Percentiles rank a stretch among this genome's conserved stretches.
Conservation (phyloP, 2,113 vertebrate genomes). For the Rynchops niger region DNA sequence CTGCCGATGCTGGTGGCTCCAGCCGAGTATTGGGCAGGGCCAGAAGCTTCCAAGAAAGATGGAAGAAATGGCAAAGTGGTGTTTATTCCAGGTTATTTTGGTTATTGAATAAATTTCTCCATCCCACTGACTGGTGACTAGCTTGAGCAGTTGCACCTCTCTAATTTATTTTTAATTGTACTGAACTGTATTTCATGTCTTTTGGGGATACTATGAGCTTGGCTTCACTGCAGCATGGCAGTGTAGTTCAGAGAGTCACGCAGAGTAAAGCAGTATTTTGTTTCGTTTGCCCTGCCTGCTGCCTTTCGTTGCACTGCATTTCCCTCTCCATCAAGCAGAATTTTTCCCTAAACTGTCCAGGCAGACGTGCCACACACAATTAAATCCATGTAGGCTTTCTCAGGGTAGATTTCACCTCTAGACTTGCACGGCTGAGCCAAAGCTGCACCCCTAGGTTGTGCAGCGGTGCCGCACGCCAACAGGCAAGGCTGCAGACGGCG, state of each 20-base stretch:
- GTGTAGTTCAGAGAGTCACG: not conserved
- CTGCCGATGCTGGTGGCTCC: not conserved
- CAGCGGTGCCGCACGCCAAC: accelerated
- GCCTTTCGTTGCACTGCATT: not conserved
- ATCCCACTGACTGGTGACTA: not conserved
- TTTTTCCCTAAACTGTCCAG: not conserved
- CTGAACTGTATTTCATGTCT: not conserved
- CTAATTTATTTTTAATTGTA: not conserved
- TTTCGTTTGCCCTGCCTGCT: not conserved
- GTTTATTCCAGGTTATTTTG: not conserved
- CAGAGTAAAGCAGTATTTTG: not conserved
- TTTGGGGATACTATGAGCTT: not conserved
- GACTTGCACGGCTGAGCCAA: not conserved
- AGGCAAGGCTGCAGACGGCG: not conserved
- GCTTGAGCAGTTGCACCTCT: not conserved
- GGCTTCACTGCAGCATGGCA: not conserved
- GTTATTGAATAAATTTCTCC: not conserved
- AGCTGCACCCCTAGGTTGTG: not conserved
- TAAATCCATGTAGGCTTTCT: not conserved
- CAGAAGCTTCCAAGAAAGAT: slow-evolving; percentile 1
- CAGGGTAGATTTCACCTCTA: not conserved
- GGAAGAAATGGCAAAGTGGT: not conserved
- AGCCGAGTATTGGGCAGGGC: not conserved
- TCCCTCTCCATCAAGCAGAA: not conserved
- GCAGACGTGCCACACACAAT: not conserved